Base-by-base conservation (phyloP, 1,140 invertebrate species). In the Trachelipus rathkii region DNA sequence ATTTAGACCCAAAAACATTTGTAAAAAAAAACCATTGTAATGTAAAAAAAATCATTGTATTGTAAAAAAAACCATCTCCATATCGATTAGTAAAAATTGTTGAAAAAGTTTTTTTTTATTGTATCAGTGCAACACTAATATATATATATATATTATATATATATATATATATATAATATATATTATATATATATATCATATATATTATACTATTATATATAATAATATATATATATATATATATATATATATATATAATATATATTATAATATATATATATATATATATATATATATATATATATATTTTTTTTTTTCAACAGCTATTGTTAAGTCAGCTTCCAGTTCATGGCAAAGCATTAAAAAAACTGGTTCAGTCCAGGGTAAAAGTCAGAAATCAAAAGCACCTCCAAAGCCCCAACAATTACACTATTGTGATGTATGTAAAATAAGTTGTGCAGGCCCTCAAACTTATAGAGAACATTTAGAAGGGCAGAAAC, bases 401-500 rank as follows among this genome's bases (percentile, higher is more conserved):
- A 94, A 94, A 85, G 90, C 91, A 15, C 91, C 92, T 15, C 93
- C 93, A 0, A 95, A 95, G 82, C 92, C 93, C 15, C 94, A 95
- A 83, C 93, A 95, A 83, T 87, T 96, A 71, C 94, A 96, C 85
- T 97, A 96, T 85, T 97, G 95, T 84, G 95, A 97, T 85, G 94
- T 98, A 6, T 99, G 97, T 86, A 97, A 98, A 84, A 98, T 99
- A 83, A 97, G 95, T 79, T 98, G 95, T 87, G 95, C 95, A 81
- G 95, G 95, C 0, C 94, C 94, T 2, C 93, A 94, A 88, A 81
- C 80, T 23, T 81, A 81, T 71, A 53, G 95, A 74, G 97, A 98
- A 85, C 97, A 99, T 89, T 87, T 99, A 79, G 96, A 97, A 85
- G 97, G 97, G 0, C 95, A 98, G 85, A 97, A 97, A 84, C 97